Evolutionary conservation across 2,797 vertebrate genomes (phyloP).

Genomic region (Galagoides demidoff): DNA sequence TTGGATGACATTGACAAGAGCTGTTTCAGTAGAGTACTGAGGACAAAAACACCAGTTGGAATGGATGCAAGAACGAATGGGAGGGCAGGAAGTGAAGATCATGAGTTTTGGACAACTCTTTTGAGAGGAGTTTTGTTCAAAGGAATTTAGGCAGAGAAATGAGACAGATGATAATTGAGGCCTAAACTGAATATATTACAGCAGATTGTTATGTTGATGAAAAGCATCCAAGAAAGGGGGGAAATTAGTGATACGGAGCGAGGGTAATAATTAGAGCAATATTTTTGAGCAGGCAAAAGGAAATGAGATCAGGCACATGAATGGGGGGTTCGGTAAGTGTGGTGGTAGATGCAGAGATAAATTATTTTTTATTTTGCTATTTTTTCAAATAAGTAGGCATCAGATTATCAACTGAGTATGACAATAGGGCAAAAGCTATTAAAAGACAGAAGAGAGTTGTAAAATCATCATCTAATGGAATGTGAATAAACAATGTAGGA

Average conservation of each 20-base stretch:
- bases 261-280: neutral
- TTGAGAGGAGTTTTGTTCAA: neutral
- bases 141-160: slow-evolving; percentile 10
- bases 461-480: neutral
- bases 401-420: neutral
- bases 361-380: slow-evolving; percentile 13
- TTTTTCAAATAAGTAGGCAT: slow-evolving; percentile 34
- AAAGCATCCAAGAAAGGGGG: neutral
- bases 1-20: neutral
- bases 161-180: neutral
- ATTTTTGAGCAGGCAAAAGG: neutral
- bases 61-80: neutral
- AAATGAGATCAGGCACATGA: neutral
- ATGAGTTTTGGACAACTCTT: neutral
- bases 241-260: neutral
- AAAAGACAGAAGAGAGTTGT: neutral
- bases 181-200: neutral
- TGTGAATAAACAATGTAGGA: neutral
- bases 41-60: neutral
- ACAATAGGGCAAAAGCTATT: neutral
- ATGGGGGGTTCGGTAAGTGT: neutral
- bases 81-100: neutral
- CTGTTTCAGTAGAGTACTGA: neutral
- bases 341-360: neutral
- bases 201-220: neutral